Evolutionary conservation across 2,113 vertebrate species (phyloP), one percentile per base, ranked within the genome.

Genomic region (Helogale parvula): DNA sequence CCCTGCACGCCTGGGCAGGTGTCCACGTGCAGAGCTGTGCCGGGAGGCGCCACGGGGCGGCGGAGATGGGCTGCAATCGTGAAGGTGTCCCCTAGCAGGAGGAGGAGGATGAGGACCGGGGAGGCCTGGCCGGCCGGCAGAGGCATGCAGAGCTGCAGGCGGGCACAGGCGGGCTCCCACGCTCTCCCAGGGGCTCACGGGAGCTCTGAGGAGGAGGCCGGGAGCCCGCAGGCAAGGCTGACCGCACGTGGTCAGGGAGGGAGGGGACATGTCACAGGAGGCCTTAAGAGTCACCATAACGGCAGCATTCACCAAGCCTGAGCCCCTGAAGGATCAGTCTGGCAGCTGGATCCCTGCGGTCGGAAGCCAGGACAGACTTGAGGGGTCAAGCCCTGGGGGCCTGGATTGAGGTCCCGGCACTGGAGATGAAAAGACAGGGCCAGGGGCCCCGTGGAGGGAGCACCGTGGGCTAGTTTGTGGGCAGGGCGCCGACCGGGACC

Each of bases 41-140:
- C 60, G 4, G 14, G 7, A 47, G 66, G 15, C 0, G 0, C 8
- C 1, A 2, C 0, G 45, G 79, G n/a, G 11, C 68, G 47, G 23
- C 25, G 25, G n/a, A 21, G 7, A n/a, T 6, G 8, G 66, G 11
- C 38, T 41, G 7, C 9, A 10, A 5, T 4, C 33, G 19, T 76
- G 21, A 21, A 27, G 31, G 57, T 9, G 15, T 29, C 50, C 25
- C 33, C 74, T 10, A 13, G 38, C n/a, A 66, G 63, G 16, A 29
- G 72, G 38, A 45, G 7, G 14, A 21, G 72, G 3, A 12, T 1
- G 25, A 1, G 5, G 17, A 5, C 11, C 25, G 16, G 7, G 7
- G 7, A 21, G 25, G 76, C 8, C 4, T 57, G 45, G n/a, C 25
- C 27, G 4, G 38, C 23, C 10, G 14, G 89, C 23, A 21, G 27